Percentiles rank a stretch among this genome's conserved stretches.
Conservation (phyloP, 2,888 invertebrate genomes). For the Mechanitis mazaeus region DNA sequence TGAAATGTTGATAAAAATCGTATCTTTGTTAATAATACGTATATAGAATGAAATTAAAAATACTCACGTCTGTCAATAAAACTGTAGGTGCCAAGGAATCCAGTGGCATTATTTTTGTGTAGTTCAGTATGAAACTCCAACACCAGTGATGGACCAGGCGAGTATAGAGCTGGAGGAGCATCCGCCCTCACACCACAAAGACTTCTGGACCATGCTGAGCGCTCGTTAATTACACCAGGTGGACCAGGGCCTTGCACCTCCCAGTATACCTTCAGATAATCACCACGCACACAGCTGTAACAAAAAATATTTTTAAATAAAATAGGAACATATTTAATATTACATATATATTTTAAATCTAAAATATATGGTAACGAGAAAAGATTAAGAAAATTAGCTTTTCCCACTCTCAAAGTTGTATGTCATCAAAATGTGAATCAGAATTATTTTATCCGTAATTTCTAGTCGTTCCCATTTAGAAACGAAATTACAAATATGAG, state of each 20-base stretch:
- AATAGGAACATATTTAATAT: not conserved
- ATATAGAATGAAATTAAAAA: slow-evolving; percentile 6
- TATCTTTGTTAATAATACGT: not conserved
- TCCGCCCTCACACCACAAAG: slow-evolving; percentile 83
- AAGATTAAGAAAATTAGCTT: not conserved
- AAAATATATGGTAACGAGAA: not conserved
- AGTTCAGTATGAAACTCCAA: slow-evolving; percentile 83
- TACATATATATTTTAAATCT: not conserved
- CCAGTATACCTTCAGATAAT: slow-evolving; percentile 87
- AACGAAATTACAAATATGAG: slow-evolving; percentile 11
- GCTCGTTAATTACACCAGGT: slow-evolving; percentile 82
- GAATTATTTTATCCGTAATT: slow-evolving; percentile 15
- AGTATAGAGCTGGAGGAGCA: slow-evolving; percentile 84
- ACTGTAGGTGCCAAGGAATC: slow-evolving; percentile 85
- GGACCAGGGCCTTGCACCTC: slow-evolving; percentile 85
- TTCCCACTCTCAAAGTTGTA: slow-evolving; percentile 2
- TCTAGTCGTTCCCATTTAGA: slow-evolving; percentile 11
- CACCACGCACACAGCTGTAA: slow-evolving; percentile 84
- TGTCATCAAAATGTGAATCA: slow-evolving; percentile 2
- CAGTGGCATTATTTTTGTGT: slow-evolving; percentile 75
- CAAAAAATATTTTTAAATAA: slow-evolving; percentile 32
- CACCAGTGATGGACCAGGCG: slow-evolving; percentile 83
- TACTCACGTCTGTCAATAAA: slow-evolving; percentile 87
- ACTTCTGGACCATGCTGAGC: slow-evolving; percentile 83
- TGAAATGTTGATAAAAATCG: not conserved